phyloP scores from a whole-genome alignment of 2,797 vertebrate genomes.

The Emys orbicularis region DNA sequence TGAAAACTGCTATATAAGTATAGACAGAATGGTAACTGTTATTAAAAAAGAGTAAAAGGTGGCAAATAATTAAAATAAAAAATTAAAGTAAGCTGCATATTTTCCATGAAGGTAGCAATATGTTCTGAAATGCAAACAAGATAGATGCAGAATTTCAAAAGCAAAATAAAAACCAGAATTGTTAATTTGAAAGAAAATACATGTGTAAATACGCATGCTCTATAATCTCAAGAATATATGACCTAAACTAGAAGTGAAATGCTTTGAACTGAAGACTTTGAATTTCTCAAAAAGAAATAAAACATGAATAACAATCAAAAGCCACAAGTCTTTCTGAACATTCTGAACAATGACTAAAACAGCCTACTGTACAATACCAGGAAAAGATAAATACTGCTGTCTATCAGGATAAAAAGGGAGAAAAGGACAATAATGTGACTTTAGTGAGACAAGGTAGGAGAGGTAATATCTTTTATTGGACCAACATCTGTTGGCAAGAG shows the following conservation, averaged over 20 bases:
- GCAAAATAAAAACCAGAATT: neutral
- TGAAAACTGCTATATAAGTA: conserved; percentile 24
- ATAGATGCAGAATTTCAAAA: neutral
- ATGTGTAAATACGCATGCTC: neutral
- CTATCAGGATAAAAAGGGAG: conserved; percentile 24
- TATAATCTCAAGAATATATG: neutral
- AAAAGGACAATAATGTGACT: conserved; percentile 19
- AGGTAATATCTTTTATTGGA: neutral
- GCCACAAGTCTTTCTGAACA: neutral
- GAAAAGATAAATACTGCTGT: neutral
- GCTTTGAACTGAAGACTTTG: neutral
- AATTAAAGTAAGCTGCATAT: neutral
- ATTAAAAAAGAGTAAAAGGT: neutral
- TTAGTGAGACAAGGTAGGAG: neutral
- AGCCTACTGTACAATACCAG: neutral
- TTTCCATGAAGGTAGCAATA: neutral
- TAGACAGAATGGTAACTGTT: neutral
- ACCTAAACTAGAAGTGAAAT: neutral
- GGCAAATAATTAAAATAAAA: conserved; percentile 32
- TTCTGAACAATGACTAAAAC: conserved; percentile 9
- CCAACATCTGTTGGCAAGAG: neutral
- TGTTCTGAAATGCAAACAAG: neutral
- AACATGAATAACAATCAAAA: neutral
- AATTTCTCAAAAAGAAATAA: neutral
- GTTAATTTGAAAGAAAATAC: neutral